Evolutionary conservation across 2,888 invertebrate species (phyloP).

Genomic region (Alentia gelatinosa): DNA sequence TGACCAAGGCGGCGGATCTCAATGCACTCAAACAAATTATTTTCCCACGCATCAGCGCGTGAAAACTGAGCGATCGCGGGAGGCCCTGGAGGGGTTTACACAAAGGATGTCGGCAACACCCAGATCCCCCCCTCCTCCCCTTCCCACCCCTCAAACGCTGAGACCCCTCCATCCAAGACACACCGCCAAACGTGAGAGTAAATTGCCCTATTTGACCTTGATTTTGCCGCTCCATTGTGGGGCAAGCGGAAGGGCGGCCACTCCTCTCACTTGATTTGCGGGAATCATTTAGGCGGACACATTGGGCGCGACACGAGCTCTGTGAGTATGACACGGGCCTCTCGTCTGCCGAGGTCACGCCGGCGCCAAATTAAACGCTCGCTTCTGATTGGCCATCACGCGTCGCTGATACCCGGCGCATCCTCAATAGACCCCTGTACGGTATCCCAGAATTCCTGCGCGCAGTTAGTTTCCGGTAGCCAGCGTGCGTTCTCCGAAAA

Average conservation of each 20-base stretch:
- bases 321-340: background rate
- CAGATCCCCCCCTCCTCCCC: background rate
- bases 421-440: background rate
- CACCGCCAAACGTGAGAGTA: background rate
- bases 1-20: too few species aligned
- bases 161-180: background rate
- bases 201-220: background rate
- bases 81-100: background rate
- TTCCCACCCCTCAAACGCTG: background rate
- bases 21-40: background rate
- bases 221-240: background rate
- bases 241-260: background rate
- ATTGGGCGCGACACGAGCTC: background rate
- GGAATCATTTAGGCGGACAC: slow-evolving; percentile 3
- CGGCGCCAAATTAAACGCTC: background rate
- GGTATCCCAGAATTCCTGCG: too few species aligned
- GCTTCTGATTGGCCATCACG: slow-evolving; percentile 14
- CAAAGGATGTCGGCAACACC: background rate
- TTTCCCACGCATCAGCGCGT: background rate
- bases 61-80: background rate
- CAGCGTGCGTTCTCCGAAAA: too few species aligned
- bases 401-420: background rate
- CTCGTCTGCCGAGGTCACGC: background rate
- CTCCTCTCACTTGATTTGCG: slow-evolving; percentile 17
- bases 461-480: too few species aligned